Evolutionary conservation across 2,113 vertebrate species (phyloP).

Genomic region (Neolamprologus longior): DNA sequence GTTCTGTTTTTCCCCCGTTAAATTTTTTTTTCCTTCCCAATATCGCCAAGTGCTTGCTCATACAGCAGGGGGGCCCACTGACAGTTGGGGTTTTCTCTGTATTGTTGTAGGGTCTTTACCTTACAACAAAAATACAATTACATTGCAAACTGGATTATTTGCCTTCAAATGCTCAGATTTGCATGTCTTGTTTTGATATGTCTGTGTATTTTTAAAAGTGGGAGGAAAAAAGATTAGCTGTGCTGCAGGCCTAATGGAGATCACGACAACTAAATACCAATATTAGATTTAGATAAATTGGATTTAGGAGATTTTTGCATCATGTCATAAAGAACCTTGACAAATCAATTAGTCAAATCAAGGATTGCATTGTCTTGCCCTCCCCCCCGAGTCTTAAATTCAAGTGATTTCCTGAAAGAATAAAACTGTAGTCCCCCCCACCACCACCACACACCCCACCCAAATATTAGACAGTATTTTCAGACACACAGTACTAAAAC

Average conservation of each 20-base stretch:
- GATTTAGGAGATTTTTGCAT: not conserved
- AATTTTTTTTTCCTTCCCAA: fast-evolving
- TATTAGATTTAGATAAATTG: not conserved
- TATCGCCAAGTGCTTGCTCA: not conserved
- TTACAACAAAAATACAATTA: not conserved
- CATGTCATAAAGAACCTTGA: not conserved
- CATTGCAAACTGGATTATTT: not conserved
- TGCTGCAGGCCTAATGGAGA: not conserved
- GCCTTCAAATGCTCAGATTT: not conserved
- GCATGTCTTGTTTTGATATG: not conserved
- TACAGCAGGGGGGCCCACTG: not conserved
- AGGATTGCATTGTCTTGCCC: not conserved
- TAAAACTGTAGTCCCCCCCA: not conserved
- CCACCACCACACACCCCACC: not conserved
- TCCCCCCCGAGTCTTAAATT: not conserved
- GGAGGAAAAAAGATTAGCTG: not conserved
- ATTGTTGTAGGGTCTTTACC: not conserved
- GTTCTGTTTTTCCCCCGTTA: not conserved
- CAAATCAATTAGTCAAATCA: not conserved
- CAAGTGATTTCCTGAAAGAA: not conserved
- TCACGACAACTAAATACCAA: not conserved
- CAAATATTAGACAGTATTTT: not conserved
- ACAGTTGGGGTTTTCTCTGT: not conserved
- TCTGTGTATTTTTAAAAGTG: not conserved
- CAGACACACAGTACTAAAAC: not conserved